phyloP scores from a whole-genome alignment of 2,113 vertebrate species.

The Poicephalus gulielmi region DNA sequence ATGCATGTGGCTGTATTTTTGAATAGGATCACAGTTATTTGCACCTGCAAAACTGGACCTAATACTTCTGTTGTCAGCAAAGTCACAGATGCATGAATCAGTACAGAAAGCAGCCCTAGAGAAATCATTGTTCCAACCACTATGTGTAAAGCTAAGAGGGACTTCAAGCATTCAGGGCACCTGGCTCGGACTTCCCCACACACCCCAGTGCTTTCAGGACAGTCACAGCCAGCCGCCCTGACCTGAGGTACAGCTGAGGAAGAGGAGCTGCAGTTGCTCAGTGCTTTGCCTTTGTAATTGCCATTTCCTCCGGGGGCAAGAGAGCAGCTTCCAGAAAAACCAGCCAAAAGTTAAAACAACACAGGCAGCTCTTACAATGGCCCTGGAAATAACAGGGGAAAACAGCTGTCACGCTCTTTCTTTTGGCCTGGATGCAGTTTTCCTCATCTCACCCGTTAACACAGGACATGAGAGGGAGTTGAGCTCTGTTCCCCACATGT shows the following conservation, averaged over 20 bases:
- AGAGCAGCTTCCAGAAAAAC: constrained; percentile 36
- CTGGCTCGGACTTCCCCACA: neutral
- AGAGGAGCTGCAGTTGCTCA: neutral
- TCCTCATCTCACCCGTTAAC: neutral
- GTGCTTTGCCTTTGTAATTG: neutral
- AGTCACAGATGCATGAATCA: neutral
- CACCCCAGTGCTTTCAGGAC: neutral
- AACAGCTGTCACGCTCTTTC: neutral
- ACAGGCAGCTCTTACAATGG: neutral
- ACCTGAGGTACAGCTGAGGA: neutral
- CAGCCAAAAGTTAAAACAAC: constrained; percentile 25
- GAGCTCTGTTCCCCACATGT: neutral
- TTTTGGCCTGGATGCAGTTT: neutral
- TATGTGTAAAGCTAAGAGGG: neutral
- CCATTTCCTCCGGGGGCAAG: neutral
- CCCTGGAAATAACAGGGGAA: neutral
- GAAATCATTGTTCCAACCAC: neutral
- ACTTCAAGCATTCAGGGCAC: neutral
- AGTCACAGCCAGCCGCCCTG: neutral
- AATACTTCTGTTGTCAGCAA: neutral
- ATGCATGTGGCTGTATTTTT: neutral
- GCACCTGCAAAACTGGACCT: neutral
- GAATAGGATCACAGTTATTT: neutral
- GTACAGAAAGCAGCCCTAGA: neutral
- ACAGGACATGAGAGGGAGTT: neutral